Percentiles rank a stretch among this genome's conserved stretches.
Conservation (phyloP, 1,140 invertebrate genomes). For the Eumaeus atala region DNA sequence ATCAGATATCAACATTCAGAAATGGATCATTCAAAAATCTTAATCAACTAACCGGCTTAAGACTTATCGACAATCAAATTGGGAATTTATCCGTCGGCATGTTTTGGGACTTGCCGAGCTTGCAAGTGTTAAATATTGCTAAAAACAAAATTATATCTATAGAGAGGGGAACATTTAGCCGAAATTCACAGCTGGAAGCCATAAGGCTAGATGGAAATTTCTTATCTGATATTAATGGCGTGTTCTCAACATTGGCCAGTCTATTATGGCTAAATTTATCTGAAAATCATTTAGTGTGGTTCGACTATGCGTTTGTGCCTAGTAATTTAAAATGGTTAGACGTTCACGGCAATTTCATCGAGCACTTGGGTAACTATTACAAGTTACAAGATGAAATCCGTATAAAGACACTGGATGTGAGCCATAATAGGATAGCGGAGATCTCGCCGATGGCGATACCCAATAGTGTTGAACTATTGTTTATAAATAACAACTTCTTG, state of each 20-base stretch:
- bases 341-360: slow-evolving; percentile 91
- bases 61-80: slow-evolving; percentile 90
- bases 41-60: slow-evolving; percentile 87
- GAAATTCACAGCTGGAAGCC: slow-evolving; percentile 86
- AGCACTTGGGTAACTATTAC: slow-evolving; percentile 89
- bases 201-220: slow-evolving; percentile 91
- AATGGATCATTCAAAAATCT: slow-evolving; percentile 89
- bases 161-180: slow-evolving; percentile 86
- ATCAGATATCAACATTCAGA: slow-evolving; percentile 85
- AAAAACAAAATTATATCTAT: slow-evolving; percentile 90
- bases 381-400: slow-evolving; percentile 85
- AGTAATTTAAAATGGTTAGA: slow-evolving; percentile 92
- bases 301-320: slow-evolving; percentile 92
- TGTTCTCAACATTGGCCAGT: slow-evolving; percentile 86
- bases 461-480: slow-evolving; percentile 90
- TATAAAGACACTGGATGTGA: slow-evolving; percentile 89
- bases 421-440: slow-evolving; percentile 89
- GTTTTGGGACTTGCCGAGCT: slow-evolving; percentile 86
- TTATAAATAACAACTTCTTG: slow-evolving; percentile 93
- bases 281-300: slow-evolving; percentile 92
- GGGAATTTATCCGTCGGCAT: slow-evolving; percentile 88
- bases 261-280: slow-evolving; percentile 92
- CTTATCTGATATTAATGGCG: slow-evolving; percentile 89
- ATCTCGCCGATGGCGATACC: slow-evolving; percentile 87
- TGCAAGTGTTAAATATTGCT: slow-evolving; percentile 90